Conservation (phyloP, 2,113 vertebrate species). For the Protomyctophum bolini region DNA sequence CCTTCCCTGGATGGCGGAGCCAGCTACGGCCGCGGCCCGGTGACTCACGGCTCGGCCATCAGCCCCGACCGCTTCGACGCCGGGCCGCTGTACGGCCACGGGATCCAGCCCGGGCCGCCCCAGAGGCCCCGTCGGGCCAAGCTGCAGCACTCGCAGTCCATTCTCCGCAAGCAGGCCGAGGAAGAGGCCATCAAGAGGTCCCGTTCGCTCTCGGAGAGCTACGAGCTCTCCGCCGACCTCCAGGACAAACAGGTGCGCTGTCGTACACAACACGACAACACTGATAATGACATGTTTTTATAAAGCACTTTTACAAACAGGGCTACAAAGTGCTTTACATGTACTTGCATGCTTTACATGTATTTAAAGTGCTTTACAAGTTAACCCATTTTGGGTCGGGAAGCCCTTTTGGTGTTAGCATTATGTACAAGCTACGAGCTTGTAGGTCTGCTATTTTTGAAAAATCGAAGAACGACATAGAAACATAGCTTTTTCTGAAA, state of each 20-base stretch:
- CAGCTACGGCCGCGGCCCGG: slow-evolving; percentile 84
- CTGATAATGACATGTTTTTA: too few species aligned
- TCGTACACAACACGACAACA: too few species aligned
- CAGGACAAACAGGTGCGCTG: slow-evolving; percentile 92
- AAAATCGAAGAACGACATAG: too few species aligned
- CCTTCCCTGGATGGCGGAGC: slow-evolving; percentile 88
- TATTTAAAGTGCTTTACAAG: too few species aligned
- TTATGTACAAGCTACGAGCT: too few species aligned
- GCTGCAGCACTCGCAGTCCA: slow-evolving; percentile 95
- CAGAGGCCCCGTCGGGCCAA: slow-evolving; percentile 90
- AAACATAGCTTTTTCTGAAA: too few species aligned
- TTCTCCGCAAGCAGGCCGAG: slow-evolving; percentile 96
- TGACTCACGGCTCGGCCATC: slow-evolving; percentile 86
- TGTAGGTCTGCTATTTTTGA: too few species aligned
- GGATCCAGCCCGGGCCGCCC: slow-evolving; percentile 84
- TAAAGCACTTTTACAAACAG: too few species aligned
- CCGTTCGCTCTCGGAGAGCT: slow-evolving; percentile 95
- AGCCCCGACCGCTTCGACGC: slow-evolving; percentile 92
- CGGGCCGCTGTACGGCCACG: slow-evolving; percentile 82
- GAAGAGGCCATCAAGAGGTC: slow-evolving; percentile 98
- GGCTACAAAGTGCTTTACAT: too few species aligned
- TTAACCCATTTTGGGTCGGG: too few species aligned
- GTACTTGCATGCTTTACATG: too few species aligned
- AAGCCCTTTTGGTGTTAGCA: too few species aligned
- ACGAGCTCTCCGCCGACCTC: slow-evolving; percentile 98